Conservation (phyloP, 2,113 vertebrate species). For the Serilophus lunatus region DNA sequence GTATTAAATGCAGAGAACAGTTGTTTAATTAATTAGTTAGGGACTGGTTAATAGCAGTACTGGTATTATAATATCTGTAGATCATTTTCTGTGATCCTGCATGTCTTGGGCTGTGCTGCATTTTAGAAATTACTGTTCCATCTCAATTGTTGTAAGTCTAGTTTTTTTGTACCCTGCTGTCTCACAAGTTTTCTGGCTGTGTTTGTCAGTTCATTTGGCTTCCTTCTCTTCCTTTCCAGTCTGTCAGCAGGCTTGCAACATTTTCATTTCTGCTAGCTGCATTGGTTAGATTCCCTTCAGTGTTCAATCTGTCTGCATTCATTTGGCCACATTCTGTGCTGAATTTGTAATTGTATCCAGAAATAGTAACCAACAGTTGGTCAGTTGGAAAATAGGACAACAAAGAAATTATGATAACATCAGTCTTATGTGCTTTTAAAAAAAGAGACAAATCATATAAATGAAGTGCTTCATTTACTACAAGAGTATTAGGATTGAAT, state of each 20-base stretch:
- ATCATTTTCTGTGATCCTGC: background rate
- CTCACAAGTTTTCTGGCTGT: slow-evolving; percentile 4
- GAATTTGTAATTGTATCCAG: background rate
- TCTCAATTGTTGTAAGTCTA: background rate
- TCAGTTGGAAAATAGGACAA: slow-evolving; percentile 20
- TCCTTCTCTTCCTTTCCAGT: background rate
- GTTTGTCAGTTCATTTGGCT: slow-evolving; percentile 19
- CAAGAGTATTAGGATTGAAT: background rate
- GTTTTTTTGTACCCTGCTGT: background rate
- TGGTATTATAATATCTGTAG: background rate
- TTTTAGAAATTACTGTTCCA: background rate
- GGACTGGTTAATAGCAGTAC: background rate
- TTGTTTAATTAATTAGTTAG: no score
- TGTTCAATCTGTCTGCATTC: slow-evolving; percentile 36
- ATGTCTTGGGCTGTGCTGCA: background rate
- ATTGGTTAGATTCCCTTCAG: background rate
- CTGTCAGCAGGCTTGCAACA: slow-evolving; percentile 9
- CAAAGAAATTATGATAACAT: background rate
- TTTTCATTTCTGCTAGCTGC: background rate
- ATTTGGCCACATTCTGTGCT: background rate
- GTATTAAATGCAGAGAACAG: no score
- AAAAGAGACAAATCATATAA: background rate
- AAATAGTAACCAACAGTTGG: slow-evolving; percentile 35
- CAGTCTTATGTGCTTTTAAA: background rate
- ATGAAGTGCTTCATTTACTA: background rate